These are phyloP conservation scores for Drosophila limbata DNA, from an alignment of 2,888 invertebrate genomes.

Conservation along the genomic window DNA sequence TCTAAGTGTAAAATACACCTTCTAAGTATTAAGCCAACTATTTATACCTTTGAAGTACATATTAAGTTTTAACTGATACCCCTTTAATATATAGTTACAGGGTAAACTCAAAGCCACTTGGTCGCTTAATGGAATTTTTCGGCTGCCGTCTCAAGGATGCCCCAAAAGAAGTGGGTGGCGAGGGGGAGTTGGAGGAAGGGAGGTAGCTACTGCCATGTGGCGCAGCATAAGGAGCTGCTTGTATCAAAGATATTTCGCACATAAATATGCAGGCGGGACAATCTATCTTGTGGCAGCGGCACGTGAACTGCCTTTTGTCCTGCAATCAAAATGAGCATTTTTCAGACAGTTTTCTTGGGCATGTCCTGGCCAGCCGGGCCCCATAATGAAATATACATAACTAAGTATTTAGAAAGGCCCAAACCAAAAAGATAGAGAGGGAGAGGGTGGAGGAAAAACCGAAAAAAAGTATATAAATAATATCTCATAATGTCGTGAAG, in stretches of 20 bases:
- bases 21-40: too few relatives aligned
- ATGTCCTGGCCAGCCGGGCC: slow-evolving; percentile 33
- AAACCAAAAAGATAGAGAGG: slow-evolving; percentile 3
- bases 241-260: slow-evolving; percentile 78
- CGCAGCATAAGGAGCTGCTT: slow-evolving; percentile 53
- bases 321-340: slow-evolving; percentile 65
- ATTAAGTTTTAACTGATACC: not conserved
- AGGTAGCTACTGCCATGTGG: slow-evolving; percentile 51
- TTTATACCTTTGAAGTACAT: too few relatives aligned
- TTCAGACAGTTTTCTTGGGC: slow-evolving; percentile 34
- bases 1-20: too few relatives aligned
- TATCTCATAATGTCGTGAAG: slow-evolving; percentile 81
- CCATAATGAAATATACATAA: slow-evolving; percentile 80
- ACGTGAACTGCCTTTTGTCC: slow-evolving; percentile 74
- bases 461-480: slow-evolving; percentile 71
- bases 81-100: slow-evolving; percentile 1
- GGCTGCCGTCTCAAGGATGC: slow-evolving; percentile 38
- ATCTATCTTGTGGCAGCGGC: slow-evolving; percentile 80
- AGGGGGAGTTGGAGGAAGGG: not conserved
- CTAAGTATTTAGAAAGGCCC: slow-evolving; percentile 58
- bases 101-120: slow-evolving; percentile 36
- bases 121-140: slow-evolving; percentile 47
- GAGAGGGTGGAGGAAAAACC: slow-evolving; percentile 19
- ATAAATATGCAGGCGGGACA: slow-evolving; percentile 77
- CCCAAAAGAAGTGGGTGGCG: not conserved